phyloP scores from a whole-genome alignment of 2,113 vertebrate genomes.

The Chamaetylas fuelleborni region DNA sequence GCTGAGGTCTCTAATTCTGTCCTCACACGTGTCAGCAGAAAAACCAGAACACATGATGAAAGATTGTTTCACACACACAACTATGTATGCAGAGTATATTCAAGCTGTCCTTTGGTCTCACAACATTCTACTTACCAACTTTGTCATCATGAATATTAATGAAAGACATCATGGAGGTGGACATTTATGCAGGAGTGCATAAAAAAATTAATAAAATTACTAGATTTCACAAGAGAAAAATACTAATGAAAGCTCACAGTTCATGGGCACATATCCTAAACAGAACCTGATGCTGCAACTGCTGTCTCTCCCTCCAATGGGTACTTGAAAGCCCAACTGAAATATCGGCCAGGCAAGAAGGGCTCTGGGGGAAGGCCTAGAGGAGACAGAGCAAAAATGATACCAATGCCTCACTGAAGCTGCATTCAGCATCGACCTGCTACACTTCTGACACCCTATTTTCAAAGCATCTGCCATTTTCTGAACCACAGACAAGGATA shows the following conservation, averaged over 20 bases:
- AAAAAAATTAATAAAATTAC: background rate
- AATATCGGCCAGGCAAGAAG: background rate
- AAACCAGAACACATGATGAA: background rate
- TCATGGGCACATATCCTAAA: background rate
- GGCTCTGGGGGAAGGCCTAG: background rate
- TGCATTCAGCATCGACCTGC: background rate
- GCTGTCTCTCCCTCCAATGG: background rate
- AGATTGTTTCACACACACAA: background rate
- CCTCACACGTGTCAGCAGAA: background rate
- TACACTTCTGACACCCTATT: accelerated
- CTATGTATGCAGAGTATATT: background rate
- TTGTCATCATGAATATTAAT: background rate
- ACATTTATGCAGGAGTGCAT: background rate
- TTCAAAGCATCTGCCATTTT: background rate
- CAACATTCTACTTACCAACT: background rate
- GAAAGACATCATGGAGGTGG: background rate
- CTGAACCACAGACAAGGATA: background rate
- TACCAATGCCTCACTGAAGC: background rate
- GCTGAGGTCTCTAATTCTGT: background rate
- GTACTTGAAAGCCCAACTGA: background rate
- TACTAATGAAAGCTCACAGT: background rate
- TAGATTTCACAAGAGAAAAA: background rate
- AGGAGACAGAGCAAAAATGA: background rate
- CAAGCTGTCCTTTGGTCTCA: background rate
- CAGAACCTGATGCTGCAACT: background rate